These are phyloP conservation scores for Argyra leucocephala DNA, from an alignment of 2,888 invertebrate species.

Conservation along the genomic window DNA sequence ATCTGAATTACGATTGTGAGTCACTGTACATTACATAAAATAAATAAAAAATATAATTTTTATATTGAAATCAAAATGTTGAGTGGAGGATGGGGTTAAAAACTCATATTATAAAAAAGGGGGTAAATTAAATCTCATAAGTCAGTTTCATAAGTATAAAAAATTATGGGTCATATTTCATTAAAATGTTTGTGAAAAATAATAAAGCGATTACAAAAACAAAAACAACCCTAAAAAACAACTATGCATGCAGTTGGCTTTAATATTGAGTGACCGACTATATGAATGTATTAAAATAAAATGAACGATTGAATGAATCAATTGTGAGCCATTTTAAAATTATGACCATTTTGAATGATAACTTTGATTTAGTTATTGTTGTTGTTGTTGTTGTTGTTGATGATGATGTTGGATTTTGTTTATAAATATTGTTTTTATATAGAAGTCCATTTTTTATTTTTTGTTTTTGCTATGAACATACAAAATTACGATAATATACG, in stretches of 20 bases:
- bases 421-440: no score
- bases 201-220: not conserved
- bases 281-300: not conserved
- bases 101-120: no score
- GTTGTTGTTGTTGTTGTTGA: not conserved
- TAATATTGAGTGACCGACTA: no score
- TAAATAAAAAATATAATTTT: no score
- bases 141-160: not conserved
- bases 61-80: no score
- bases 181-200: not conserved
- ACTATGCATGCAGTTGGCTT: not conserved
- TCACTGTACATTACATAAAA: no score
- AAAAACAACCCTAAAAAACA: not conserved
- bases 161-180: not conserved
- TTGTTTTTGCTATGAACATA: no score
- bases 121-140: not conserved
- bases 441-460: no score
- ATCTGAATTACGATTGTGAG: no score
- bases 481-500: no score
- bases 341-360: conserved; percentile 6
- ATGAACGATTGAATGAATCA: conserved; percentile 6
- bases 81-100: no score
- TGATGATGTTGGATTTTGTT: no score
- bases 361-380: not conserved
- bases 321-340: not conserved